phyloP scores from a whole-genome alignment of 30 jellyfish, hydroid and myxozoan species.

The Chironex yamaguchii region DNA sequence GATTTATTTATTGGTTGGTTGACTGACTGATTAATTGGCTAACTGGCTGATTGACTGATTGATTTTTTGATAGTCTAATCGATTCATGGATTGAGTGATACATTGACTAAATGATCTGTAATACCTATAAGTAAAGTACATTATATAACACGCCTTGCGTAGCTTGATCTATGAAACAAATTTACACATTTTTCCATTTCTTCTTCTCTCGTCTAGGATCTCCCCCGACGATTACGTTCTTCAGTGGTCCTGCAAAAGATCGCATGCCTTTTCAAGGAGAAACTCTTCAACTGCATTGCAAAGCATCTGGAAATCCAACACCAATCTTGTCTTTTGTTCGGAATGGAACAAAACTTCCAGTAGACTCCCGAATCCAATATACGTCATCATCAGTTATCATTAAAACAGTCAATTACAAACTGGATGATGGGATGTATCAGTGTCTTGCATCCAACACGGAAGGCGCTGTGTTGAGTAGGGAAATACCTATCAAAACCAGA shows the following conservation, averaged over 20 bases:
- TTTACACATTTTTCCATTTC: no score
- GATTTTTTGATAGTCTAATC: no score
- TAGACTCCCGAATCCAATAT: not conserved
- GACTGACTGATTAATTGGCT: no score
- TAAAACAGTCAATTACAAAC: not conserved
- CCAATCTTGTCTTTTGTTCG: not conserved
- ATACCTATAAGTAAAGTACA: no score
- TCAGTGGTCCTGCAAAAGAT: not conserved
- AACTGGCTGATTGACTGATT: no score
- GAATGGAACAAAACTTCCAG: not conserved
- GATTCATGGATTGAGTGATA: no score
- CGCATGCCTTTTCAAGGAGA: not conserved
- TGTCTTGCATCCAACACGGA: not conserved
- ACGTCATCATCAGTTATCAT: not conserved
- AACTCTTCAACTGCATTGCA: not conserved
- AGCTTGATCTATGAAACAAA: no score
- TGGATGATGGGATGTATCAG: not conserved
- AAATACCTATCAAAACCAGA: not conserved
- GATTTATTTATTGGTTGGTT: no score
- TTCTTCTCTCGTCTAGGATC: not conserved
- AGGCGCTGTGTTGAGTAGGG: not conserved
- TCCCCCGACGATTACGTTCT: not conserved
- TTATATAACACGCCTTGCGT: no score
- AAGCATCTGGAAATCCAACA: not conserved
- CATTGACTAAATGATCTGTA: no score